Evolutionary conservation across 2,797 vertebrate genomes (phyloP).

Genomic region (Melanogrammus aeglefinus): DNA sequence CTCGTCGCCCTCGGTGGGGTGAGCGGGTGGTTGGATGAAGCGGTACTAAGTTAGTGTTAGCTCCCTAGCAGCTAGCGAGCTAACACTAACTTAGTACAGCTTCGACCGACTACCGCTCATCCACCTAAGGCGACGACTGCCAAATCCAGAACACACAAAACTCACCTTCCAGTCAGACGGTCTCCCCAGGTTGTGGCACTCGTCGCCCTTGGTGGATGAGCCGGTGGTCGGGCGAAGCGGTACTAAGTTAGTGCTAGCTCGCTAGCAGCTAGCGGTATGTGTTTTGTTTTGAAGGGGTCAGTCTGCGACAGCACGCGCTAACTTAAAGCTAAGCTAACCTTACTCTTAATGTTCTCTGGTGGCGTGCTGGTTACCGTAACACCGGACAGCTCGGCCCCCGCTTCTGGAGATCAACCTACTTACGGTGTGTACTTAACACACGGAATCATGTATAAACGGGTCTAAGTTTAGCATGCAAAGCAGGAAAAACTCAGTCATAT

Average conservation of each 20-base stretch:
- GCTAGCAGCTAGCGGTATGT: constrained; percentile 16
- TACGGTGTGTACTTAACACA: constrained; percentile 35
- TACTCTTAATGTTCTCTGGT: constrained; percentile 37
- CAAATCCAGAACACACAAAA: not conserved
- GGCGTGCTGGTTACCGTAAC: constrained; percentile 31
- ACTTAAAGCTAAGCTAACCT: constrained; percentile 64
- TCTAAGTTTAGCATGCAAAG: constrained; percentile 68
- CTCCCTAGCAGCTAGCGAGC: not conserved
- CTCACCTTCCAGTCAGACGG: too few species aligned
- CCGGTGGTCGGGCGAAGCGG: too few species aligned
- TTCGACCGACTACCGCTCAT: too few species aligned
- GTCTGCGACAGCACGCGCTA: constrained; percentile 58
- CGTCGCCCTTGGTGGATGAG: too few species aligned
- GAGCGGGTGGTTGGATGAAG: not conserved
- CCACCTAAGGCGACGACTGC: constrained; percentile 3
- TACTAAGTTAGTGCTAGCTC: too few species aligned
- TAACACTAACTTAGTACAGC: too few species aligned
- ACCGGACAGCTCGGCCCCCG: constrained; percentile 3
- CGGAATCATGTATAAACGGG: constrained; percentile 43
- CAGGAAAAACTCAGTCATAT: constrained; percentile 73
- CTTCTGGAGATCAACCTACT: constrained; percentile 14
- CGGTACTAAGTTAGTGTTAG: too few species aligned
- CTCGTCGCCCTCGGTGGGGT: constrained; percentile 1
- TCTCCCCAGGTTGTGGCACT: too few species aligned
- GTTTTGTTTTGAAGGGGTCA: constrained; percentile 73